These are phyloP conservation scores for Zonitis immaculata DNA, from an alignment of 2,888 invertebrate genomes.

Conservation along the genomic window DNA sequence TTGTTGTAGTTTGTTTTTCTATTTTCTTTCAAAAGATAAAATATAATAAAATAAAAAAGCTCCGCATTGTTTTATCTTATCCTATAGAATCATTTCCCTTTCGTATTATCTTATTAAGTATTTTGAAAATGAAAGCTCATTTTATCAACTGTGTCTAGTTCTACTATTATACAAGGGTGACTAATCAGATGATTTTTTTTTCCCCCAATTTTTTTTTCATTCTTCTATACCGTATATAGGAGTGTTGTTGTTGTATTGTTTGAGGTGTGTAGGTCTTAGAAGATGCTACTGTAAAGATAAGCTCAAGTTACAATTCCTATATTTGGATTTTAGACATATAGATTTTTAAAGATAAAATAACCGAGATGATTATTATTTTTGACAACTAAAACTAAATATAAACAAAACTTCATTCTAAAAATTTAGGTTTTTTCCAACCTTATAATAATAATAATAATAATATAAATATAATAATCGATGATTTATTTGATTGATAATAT, in stretches of 20 bases:
- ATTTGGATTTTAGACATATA: conserved; percentile 22
- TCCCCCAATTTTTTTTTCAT: background rate
- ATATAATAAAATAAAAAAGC: background rate
- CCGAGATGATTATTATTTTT: background rate
- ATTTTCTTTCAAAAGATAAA: background rate
- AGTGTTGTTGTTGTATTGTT: conserved; percentile 2
- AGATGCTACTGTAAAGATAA: conserved; percentile 34
- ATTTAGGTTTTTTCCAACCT: no score
- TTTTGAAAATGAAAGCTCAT: background rate
- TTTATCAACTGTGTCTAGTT: background rate
- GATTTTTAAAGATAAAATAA: conserved; percentile 12
- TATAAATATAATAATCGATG: no score
- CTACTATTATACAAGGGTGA: conserved; percentile 6
- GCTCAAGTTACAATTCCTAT: conserved; percentile 34
- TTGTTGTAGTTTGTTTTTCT: background rate
- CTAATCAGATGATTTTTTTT: conserved; percentile 8
- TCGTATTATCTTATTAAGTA: background rate
- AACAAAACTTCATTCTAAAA: no score
- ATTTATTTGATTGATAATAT: conserved; percentile 14
- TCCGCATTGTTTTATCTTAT: background rate
- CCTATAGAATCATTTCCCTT: background rate
- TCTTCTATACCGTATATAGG: conserved; percentile 10
- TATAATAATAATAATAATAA: no score
- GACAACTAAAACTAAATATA: no score
- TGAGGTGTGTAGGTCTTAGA: conserved; percentile 10